Conservation (phyloP, 2,888 invertebrate genomes). For the Eupelmus urozonus region DNA sequence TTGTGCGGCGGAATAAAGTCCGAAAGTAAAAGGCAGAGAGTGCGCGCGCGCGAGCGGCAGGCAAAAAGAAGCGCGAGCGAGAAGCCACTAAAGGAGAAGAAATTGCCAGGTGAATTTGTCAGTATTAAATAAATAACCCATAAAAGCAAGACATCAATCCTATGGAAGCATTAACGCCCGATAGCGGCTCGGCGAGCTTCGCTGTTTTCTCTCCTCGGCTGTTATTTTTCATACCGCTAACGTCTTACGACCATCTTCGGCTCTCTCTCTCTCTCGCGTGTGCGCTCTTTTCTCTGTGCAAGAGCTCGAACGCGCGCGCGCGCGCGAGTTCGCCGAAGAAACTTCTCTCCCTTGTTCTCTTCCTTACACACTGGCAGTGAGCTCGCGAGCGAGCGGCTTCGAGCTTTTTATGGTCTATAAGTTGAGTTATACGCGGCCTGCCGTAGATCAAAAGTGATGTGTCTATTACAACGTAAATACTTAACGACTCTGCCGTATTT, state of each 20-base stretch:
- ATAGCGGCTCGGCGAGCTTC: constrained; percentile 64
- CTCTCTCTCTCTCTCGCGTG: constrained; percentile 56
- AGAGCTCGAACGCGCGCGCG: no score
- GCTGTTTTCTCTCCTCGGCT: constrained; percentile 63
- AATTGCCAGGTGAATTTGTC: constrained; percentile 72
- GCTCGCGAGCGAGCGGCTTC: constrained; percentile 61
- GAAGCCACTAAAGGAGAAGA: constrained; percentile 51
- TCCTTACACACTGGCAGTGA: constrained; percentile 61
- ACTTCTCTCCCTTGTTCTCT: constrained; percentile 62
- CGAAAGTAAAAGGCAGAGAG: neutral
- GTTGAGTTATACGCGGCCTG: constrained; percentile 71
- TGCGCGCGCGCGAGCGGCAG: neutral
- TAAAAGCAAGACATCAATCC: constrained; percentile 76
- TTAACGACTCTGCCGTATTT: constrained; percentile 66
- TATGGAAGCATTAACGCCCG: constrained; percentile 75
- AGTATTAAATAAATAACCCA: constrained; percentile 78
- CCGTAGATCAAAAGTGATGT: constrained; percentile 76
- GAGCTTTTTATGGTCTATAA: constrained; percentile 74
- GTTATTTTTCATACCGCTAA: constrained; percentile 76
- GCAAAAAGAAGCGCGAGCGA: constrained; percentile 17
- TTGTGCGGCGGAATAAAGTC: constrained; percentile 26
- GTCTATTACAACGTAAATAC: constrained; percentile 75
- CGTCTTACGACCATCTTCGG: constrained; percentile 67
- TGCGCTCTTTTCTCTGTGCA: no score
- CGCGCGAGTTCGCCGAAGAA: constrained; percentile 60